These are phyloP conservation scores for Kryptopterus vitreolus DNA, from an alignment of 2,797 vertebrate genomes.

Conservation along the genomic window DNA sequence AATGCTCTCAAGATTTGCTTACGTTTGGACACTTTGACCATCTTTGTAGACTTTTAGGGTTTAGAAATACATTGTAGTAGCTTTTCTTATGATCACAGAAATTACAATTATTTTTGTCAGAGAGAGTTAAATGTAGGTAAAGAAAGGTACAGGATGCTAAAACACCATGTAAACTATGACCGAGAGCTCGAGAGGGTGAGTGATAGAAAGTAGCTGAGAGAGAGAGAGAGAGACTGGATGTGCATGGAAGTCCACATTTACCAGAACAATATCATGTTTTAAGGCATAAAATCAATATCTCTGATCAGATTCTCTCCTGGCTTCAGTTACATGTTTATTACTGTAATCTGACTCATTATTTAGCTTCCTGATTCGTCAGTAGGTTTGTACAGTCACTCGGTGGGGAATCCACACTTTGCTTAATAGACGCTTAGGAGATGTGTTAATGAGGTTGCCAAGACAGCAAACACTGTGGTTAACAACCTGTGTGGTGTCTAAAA, in stretches of 20 bases:
- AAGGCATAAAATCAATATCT: too few species aligned
- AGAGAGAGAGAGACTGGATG: background rate
- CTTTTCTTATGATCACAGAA: background rate
- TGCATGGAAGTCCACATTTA: background rate
- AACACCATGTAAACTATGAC: too few species aligned
- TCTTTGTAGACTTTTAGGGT: background rate
- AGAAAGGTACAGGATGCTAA: too few species aligned
- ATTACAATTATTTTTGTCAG: background rate
- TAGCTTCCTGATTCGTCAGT: background rate
- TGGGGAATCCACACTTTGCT: background rate
- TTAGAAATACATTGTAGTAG: background rate
- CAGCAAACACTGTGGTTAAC: slow-evolving; percentile 39
- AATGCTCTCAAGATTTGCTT: background rate
- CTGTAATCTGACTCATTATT: background rate
- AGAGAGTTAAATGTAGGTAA: too few species aligned
- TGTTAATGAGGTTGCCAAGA: slow-evolving; percentile 28
- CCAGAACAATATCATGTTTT: background rate
- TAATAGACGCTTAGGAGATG: background rate
- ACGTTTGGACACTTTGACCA: background rate
- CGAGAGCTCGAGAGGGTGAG: too few species aligned
- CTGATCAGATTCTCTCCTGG: background rate
- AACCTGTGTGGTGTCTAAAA: background rate
- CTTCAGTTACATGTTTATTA: background rate
- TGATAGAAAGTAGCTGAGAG: too few species aligned
- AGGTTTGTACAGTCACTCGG: background rate